Evolutionary conservation across 2,888 invertebrate genomes (phyloP), one percentile per base, ranked within the genome.

Genomic region (Euspilapteryx auroguttella): DNA sequence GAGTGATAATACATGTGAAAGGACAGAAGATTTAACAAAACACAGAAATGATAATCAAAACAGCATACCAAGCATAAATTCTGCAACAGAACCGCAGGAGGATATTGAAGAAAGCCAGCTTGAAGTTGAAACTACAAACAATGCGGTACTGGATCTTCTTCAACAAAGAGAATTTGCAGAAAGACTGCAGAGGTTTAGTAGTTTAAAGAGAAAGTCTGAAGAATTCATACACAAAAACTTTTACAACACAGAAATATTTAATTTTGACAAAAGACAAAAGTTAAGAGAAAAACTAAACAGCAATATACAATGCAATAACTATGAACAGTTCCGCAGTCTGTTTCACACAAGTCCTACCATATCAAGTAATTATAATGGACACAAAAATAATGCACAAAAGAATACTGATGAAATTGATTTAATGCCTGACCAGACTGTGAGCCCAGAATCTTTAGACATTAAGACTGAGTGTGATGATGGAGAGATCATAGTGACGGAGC

Each of bases 391-490:
- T 24, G 10, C 22, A 14, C 20, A 50, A 42, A 33, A 31, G 7
- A 49, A 42, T 37, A 39, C 45, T 20, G 54, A 54, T 42, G 63
- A 65, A 33, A 28, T 36, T 4, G 47, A 37, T 45, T 63, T 68
- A 11, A 50, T 49, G 33, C 44, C 38, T 39, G 61, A 55, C 37
- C 58, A 57, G 14, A 52, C 48, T 32, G 39, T 49, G 12, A 20
- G 22, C 6, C 15, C 48, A 26, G 53, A 62, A 15, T 39, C 47
- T 12, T 28, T 68, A 29, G 71, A 73, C 37, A 37, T 71, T 24
- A 75, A 75, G 50, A 63, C 68, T 2, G 75, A 75, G 56, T 68
- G 64, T 49, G 73, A 75, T 48, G 73, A 73, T 28, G 55, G 57
- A 46, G 75, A 73, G 35, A 71, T 73, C 27, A 58, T 68, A 37